Evolutionary conservation across 2,797 vertebrate genomes (phyloP).

Genomic region (Hypotaenidia philippensis): DNA sequence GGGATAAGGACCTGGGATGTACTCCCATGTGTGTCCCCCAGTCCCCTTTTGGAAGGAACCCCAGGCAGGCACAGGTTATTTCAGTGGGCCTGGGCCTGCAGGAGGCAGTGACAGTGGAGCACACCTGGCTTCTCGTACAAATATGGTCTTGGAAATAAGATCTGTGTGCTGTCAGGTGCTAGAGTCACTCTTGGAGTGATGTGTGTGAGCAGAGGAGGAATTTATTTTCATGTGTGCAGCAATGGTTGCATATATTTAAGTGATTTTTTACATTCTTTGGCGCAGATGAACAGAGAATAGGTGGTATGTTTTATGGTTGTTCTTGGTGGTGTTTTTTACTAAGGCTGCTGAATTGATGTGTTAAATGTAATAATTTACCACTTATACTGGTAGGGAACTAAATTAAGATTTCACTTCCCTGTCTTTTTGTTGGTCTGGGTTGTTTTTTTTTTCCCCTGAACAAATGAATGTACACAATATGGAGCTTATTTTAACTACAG

Average conservation of each 20-base stretch:
- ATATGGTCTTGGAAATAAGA: background rate
- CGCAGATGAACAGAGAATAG: background rate
- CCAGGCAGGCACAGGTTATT: background rate
- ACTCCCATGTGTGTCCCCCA: fast-evolving
- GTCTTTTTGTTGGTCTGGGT: background rate
- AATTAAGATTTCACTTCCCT: background rate
- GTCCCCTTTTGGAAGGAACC: background rate
- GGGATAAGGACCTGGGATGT: fast-evolving
- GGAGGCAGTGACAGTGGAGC: background rate
- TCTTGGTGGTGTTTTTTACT: background rate
- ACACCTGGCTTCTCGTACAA: background rate
- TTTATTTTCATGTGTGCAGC: background rate
- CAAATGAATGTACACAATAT: background rate
- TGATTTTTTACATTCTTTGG: background rate
- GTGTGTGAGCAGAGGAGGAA: background rate
- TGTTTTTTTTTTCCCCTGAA: background rate
- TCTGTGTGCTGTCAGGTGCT: background rate
- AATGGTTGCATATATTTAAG: background rate
- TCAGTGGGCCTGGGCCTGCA: background rate
- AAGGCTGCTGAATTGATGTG: background rate
- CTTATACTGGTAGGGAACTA: background rate
- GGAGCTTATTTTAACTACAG: background rate
- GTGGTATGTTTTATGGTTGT: background rate
- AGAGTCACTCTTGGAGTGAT: background rate
- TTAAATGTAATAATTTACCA: background rate